Percentiles rank a stretch among this genome's conserved stretches.
These are phyloP conservation scores for Elysia crispata DNA, from an alignment of 2,888 invertebrate genomes.

Conservation along the genomic window DNA sequence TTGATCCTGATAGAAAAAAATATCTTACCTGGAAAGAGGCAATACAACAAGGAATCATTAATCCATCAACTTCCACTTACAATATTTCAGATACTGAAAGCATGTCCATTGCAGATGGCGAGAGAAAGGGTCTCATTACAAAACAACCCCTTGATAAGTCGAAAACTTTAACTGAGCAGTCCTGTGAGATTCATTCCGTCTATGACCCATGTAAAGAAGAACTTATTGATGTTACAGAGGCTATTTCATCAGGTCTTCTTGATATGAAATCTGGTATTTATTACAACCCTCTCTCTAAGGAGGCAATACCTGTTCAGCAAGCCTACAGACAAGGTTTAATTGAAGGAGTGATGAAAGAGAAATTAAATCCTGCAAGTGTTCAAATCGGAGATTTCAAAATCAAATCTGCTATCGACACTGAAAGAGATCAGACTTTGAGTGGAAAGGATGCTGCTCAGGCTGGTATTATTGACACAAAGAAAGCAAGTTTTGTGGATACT, in stretches of 20 bases:
- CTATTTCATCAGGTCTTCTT: constrained; percentile 76
- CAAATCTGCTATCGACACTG: constrained; percentile 84
- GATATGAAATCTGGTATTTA: constrained; percentile 78
- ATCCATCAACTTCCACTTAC: constrained; percentile 84
- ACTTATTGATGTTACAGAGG: constrained; percentile 63
- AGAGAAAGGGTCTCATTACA: constrained; percentile 50
- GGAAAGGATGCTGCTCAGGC: constrained; percentile 46
- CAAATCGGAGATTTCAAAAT: constrained; percentile 49
- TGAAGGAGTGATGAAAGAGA: constrained; percentile 76
- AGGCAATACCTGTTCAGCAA: constrained; percentile 84
- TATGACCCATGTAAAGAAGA: constrained; percentile 54
- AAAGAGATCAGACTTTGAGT: constrained; percentile 61
- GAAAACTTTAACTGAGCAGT: constrained; percentile 39
- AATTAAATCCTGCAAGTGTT: constrained; percentile 51
- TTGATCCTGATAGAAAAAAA: constrained; percentile 90
- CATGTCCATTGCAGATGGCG: constrained; percentile 50
- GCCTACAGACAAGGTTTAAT: constrained; percentile 88
- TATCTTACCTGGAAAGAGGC: constrained; percentile 95
- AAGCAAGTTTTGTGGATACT: constrained; percentile 57
- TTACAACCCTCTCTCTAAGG: constrained; percentile 74
- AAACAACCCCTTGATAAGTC: constrained; percentile 34
- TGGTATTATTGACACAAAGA: constrained; percentile 66
- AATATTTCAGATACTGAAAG: constrained; percentile 59
- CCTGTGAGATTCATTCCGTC: constrained; percentile 52
- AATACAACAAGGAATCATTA: constrained; percentile 91